These are phyloP conservation scores for Euplexia lucipara DNA, from an alignment of 2,888 invertebrate genomes.

Conservation along the genomic window DNA sequence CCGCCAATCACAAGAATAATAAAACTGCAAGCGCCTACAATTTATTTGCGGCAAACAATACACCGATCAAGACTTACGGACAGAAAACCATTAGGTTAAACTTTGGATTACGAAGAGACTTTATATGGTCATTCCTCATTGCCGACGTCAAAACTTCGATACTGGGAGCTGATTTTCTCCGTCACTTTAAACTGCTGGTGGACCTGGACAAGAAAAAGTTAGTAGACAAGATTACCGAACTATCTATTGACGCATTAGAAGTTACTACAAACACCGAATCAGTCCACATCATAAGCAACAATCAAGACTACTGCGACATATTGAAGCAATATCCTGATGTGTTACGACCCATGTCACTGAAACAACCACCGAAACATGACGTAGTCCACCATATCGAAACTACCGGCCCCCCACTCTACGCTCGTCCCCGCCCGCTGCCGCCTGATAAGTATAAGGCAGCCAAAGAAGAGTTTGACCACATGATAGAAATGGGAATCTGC, in stretches of 20 bases:
- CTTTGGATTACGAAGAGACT: constrained; percentile 1
- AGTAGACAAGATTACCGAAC: constrained; percentile 5
- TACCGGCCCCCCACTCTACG: constrained; percentile 14
- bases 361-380: constrained; percentile 5
- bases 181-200: constrained; percentile 13
- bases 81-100: not conserved
- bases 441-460: constrained; percentile 30
- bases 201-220: constrained; percentile 10
- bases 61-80: constrained; percentile 19
- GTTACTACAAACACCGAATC: not conserved
- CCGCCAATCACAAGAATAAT: not conserved
- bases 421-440: constrained; percentile 12
- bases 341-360: constrained; percentile 4
- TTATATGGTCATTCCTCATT: constrained; percentile 14
- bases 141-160: constrained; percentile 20
- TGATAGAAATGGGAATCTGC: too few relatives aligned
- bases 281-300: not conserved
- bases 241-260: constrained; percentile 7
- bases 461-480: too few relatives aligned
- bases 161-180: constrained; percentile 14
- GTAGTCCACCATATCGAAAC: constrained; percentile 16
- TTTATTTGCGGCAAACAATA: constrained; percentile 19
- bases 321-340: constrained; percentile 15
- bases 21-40: not conserved
- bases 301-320: constrained; percentile 3